Conservation (phyloP, 2,888 invertebrate genomes). For the Pinctada fucata region DNA sequence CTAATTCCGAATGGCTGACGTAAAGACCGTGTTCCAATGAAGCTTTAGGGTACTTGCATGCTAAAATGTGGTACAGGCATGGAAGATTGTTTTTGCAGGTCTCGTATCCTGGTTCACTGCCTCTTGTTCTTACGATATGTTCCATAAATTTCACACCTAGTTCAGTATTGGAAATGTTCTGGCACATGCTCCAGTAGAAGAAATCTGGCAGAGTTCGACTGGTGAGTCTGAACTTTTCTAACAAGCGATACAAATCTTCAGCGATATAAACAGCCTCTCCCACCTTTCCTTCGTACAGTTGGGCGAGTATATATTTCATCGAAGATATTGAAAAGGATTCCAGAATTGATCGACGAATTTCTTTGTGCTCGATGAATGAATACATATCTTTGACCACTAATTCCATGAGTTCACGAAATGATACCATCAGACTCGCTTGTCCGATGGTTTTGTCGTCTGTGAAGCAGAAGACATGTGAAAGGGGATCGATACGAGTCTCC, state of each 20-base stretch:
- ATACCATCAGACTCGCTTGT: background rate
- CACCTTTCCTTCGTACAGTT: background rate
- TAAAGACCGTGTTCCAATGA: background rate
- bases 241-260: background rate
- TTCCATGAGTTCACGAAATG: background rate
- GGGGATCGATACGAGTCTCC: constrained; percentile 28
- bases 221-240: background rate
- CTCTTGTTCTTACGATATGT: background rate
- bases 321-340: constrained; percentile 2
- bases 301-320: background rate
- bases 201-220: background rate
- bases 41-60: background rate
- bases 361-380: background rate
- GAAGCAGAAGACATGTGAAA: constrained; percentile 19
- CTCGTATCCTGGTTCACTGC: background rate
- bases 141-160: background rate
- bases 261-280: background rate
- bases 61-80: background rate
- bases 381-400: background rate
- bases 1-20: background rate
- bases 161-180: background rate
- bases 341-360: background rate
- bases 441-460: constrained; percentile 15
- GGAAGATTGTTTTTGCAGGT: background rate
- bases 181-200: background rate